phyloP scores from a whole-genome alignment of 2,888 invertebrate species.

The Noctua janthe region DNA sequence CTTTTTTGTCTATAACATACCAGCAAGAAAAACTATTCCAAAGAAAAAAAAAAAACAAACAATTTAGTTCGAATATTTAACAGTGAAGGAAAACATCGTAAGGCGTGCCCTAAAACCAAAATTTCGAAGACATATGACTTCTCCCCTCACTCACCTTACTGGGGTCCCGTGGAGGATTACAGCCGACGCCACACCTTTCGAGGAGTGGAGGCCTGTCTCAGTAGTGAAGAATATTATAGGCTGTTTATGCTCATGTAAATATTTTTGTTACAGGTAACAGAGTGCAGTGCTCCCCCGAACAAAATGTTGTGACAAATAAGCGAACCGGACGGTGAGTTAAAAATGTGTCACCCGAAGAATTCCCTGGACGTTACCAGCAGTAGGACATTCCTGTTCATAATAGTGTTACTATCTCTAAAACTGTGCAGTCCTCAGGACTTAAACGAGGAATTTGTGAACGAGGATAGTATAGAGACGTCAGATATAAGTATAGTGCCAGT shows the following conservation, averaged over 20 bases:
- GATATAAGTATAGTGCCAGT: constrained; percentile 79
- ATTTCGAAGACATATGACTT: neutral
- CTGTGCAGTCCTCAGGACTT: constrained; percentile 87
- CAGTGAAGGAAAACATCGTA: neutral
- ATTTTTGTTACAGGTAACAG: constrained; percentile 78
- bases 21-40: neutral
- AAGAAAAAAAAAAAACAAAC: no score
- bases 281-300: constrained; percentile 49
- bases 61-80: no score
- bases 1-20: neutral
- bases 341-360: constrained; percentile 84
- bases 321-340: constrained; percentile 65
- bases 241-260: neutral
- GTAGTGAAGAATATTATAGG: no score
- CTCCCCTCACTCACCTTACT: neutral
- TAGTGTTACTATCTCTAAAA: constrained; percentile 85
- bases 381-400: constrained; percentile 86
- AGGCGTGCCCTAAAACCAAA: neutral
- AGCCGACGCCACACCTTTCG: neutral
- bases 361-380: constrained; percentile 80
- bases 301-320: constrained; percentile 82
- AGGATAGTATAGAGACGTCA: constrained; percentile 81
- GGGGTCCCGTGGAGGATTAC: neutral
- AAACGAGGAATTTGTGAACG: constrained; percentile 85
- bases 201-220: neutral